Base-by-base conservation (phyloP, 2,113 vertebrate genomes). In the Theristicus caerulescens region DNA sequence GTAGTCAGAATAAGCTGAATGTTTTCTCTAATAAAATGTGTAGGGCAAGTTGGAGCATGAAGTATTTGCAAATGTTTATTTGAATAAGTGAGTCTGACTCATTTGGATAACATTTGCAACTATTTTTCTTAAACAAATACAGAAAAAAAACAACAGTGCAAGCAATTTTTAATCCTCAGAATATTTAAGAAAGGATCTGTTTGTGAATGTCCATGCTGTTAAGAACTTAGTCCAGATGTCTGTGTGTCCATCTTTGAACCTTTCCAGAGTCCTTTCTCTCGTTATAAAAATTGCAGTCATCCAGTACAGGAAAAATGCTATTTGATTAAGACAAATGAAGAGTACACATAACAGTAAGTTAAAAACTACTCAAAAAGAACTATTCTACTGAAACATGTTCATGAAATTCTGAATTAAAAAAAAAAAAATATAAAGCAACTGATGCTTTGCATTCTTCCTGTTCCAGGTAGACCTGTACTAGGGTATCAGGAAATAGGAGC, bases 51-150 rank as follows among this genome's bases (percentile, higher is more conserved):
- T 36, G 81, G 21, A 82, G 46, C 44, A 94, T 72, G 83, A 89
- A 89, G 47, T 49, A 79, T 76, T 92, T 89, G 44, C n/a, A 86
- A 87, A 66, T 76, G 7, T 80, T 94, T 82, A 79, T 93, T 89
- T 85, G 40, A 93, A 62, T 96, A 82, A 92, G 34, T 62, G 77
- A 54, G 21, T 89, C 67, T 89, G 59, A 95, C 46, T 91, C 70
- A 93, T 25, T 80, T 69, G 44, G 15, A 57, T 91, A 64, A 86
- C 10, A 62, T 87, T 84, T 76, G 81, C 57, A 84, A 57, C 6
- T 3, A 36, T 64, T 78, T 71, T 92, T 76, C 61, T 92, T 65
- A 94, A 92, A 74, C 64, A 92, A 82, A 64, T 69, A 80, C 6
- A 61, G 83, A 74, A 29, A 44, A 74, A 52, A 58, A 14, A 0